Percentiles rank a stretch among this genome's conserved stretches.
Evolutionary conservation across 2,113 vertebrate genomes (phyloP).

Genomic region (Fulica atra): DNA sequence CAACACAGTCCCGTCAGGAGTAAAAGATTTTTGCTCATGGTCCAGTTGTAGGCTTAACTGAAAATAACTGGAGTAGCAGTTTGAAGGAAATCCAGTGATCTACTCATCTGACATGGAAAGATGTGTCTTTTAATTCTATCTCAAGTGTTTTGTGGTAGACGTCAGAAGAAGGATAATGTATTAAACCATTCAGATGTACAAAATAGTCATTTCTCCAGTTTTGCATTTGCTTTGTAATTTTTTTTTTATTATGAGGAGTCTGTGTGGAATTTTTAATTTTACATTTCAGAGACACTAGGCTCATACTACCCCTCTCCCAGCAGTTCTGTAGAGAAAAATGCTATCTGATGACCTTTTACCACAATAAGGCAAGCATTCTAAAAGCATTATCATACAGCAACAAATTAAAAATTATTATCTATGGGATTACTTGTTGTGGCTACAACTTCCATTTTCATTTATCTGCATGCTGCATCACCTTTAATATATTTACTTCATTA

Average conservation of each 20-base stretch:
- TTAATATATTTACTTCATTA: background rate
- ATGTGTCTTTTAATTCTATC: background rate
- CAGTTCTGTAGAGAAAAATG: background rate
- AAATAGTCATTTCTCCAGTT: background rate
- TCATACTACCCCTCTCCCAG: background rate
- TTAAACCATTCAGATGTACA: background rate
- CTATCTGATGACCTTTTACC: background rate
- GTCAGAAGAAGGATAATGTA: background rate
- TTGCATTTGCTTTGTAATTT: background rate
- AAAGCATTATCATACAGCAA: background rate
- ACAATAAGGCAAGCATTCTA: background rate
- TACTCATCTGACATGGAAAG: background rate
- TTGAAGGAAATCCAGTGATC: background rate
- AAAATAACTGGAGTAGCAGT: background rate
- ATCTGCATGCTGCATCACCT: background rate
- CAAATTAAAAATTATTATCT: background rate
- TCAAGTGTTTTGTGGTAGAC: background rate
- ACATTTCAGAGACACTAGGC: background rate
- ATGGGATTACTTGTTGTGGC: background rate
- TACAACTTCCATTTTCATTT: background rate
- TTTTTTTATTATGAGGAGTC: background rate
- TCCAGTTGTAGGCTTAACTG: background rate
- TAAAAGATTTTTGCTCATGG: background rate
- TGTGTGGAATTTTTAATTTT: background rate
- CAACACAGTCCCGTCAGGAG: background rate